Evolutionary conservation across 1,140 invertebrate species (phyloP), one percentile per base, ranked within the genome.

Genomic region (Rhynchophorus ferrugineus): DNA sequence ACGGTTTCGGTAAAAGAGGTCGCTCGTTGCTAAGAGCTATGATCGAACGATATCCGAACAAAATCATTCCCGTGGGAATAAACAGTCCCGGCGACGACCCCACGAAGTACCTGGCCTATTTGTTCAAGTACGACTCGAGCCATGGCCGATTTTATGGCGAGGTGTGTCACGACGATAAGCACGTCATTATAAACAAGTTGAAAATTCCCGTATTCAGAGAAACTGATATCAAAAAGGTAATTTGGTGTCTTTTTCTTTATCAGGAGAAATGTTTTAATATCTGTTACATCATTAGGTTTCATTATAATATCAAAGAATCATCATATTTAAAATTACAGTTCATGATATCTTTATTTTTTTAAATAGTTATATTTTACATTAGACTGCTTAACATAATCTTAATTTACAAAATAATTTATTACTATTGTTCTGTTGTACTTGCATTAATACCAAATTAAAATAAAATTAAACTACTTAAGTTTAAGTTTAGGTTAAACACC

Each of bases 81-180:
- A 98, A 98, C 73, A 94, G 97, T 72, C 94, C 94, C 1, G 94
- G 93, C 76, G 91, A 97, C 69, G 83, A 84, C 52, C 70, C 94
- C 29, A 87, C 95, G 58, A 87, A 95, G 59, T 96, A 97, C 74
- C 93, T 96, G 92, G 92, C 94, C 2, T 98, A 99, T 76, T 84
- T 99, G 78, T 93, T 98, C 77, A 91, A 94, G 66, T 95, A 95
- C 72, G 96, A 99, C 70, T 96, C 94, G 8, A 97, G 93, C 42
- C 95, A 99, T 63, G 95, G 95, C 5, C 78, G 71, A 57, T 91
- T 82, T 74, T 89, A 95, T 68, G 90, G 93, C 37, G 83, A 87
- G 49, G 82, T 98, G 35, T 76, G 78, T 20, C 75, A 81, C 38
- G 81, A 89, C 49, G 87, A 78, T 64, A 85, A 82, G 22, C 73